These are phyloP conservation scores for Scolanthus callimorphus DNA, from an alignment of 92 coral and sea anemone species.

Conservation along the genomic window DNA sequence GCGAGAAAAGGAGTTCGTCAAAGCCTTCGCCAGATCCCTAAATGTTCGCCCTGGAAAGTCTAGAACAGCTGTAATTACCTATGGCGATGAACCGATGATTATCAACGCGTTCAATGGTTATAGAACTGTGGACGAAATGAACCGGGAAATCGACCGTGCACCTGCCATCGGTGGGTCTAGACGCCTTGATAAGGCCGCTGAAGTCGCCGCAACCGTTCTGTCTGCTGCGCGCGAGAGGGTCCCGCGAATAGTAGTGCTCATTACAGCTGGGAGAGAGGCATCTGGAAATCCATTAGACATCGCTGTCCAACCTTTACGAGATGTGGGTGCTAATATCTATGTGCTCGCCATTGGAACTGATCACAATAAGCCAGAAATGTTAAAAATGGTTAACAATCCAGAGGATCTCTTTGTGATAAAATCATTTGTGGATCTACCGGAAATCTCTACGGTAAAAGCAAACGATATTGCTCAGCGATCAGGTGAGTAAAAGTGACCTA, in stretches of 20 bases:
- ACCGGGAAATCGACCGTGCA: conserved; percentile 30
- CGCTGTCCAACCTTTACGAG: conserved; percentile 41
- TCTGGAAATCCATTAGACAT: conserved; percentile 34
- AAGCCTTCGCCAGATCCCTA: conserved; percentile 40
- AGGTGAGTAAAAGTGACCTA: conserved; percentile 15
- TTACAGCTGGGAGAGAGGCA: conserved; percentile 67
- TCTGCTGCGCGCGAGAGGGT: conserved; percentile 35
- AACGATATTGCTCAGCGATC: conserved; percentile 6
- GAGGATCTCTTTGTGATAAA: conserved; percentile 16
- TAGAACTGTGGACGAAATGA: conserved; percentile 33
- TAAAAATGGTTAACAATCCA: conserved; percentile 31
- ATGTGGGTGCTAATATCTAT: conserved; percentile 66
- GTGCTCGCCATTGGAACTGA: conserved; percentile 69
- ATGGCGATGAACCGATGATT: conserved; percentile 42
- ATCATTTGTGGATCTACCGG: conserved; percentile 18
- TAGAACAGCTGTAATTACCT: conserved; percentile 50
- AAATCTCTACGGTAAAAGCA: not conserved
- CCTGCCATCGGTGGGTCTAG: conserved; percentile 38
- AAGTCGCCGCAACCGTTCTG: conserved; percentile 30
- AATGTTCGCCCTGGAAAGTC: conserved; percentile 56
- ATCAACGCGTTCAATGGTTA: conserved; percentile 45
- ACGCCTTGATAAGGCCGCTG: conserved; percentile 33
- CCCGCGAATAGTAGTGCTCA: conserved; percentile 62
- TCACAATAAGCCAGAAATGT: conserved; percentile 45
- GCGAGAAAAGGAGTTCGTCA: conserved; percentile 69